Base-by-base conservation (phyloP, 2,888 invertebrate species). In the Sphinx pinastri region DNA sequence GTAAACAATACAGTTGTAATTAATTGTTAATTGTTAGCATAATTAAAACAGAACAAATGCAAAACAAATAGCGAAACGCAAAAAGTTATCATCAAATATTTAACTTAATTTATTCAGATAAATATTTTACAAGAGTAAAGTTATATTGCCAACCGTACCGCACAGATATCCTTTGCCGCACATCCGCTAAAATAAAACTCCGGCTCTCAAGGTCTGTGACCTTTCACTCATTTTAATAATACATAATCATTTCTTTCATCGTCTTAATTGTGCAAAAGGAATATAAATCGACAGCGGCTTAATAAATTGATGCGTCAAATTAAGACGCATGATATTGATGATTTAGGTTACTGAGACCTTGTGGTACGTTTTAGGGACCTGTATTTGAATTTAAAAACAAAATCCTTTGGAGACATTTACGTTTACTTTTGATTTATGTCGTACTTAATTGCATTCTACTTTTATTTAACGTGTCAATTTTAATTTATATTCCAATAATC, bases 161-260 rank as follows among this genome's bases (percentile, higher is more conserved):
- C 84, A 84, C 85, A 88, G 87, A 87, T 86, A 87, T 85, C 82
- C 85, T 82, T 84, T 83, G 82, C 78, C 79, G 84, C 80, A 79
- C 68, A 83, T 85, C 86, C 84, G 85, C 82, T 84, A 85, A 90
- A 92, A 91, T 87, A 91, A 91, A 89, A 88, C 80, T 81, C 82
- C 16, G 16, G 77, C 76, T 78, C 76, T 76, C 81, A 83, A 84
- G 88, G 86, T 86, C 84, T 74, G 79, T 83, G 88, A 88, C 87
- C 90, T 82, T 84, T 70, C 60, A 51, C 55, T 68, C 71, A 60
- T 60, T 54, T 54, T 52, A 67, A n/a, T 69, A 71, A 70, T 69
- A 68, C 60, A 67, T 68, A 68, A 69, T 68, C 54, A 68, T 54
- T 68, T 68, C 68, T 55, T 54, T 55, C 55, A 45, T 63, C 63